These are phyloP conservation scores for Stomatorhinus ivindoensis DNA, from an alignment of 2,113 vertebrate species.

Conservation along the genomic window DNA sequence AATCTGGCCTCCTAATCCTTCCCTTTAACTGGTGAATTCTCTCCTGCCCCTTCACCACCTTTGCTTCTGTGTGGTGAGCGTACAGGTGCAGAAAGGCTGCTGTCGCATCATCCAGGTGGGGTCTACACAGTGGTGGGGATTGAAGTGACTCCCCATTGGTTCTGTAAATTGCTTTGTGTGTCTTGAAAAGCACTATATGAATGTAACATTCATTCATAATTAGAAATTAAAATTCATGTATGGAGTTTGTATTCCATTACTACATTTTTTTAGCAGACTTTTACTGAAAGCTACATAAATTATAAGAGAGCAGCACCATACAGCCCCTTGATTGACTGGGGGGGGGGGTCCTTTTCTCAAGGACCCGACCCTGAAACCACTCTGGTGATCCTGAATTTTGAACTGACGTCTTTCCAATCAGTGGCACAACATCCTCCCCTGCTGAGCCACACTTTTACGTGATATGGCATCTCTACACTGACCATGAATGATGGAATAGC, in stretches of 20 bases:
- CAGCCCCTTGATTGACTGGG: background rate
- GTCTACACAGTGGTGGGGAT: background rate
- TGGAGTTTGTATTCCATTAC: background rate
- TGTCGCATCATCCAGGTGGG: background rate
- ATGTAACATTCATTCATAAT: background rate
- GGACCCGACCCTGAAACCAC: background rate
- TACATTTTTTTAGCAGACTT: background rate
- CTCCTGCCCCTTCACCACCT: background rate
- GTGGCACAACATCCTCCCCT: background rate
- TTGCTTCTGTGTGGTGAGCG: background rate
- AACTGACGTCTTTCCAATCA: background rate
- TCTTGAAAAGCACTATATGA: background rate
- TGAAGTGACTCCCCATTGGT: background rate
- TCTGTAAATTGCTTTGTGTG: background rate
- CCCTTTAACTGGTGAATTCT: background rate
- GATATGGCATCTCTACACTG: background rate
- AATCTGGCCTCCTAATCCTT: background rate
- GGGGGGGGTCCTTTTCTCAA: background rate
- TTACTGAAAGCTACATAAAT: background rate
- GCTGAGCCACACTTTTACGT: background rate
- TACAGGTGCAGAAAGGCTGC: background rate
- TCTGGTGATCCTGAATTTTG: background rate
- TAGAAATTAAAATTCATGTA: background rate
- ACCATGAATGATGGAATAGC: background rate
- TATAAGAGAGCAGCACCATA: background rate